Evolutionary conservation across 2,113 vertebrate species (phyloP), one percentile per base, ranked within the genome.

Genomic region (Ginglymostoma cirratum): DNA sequence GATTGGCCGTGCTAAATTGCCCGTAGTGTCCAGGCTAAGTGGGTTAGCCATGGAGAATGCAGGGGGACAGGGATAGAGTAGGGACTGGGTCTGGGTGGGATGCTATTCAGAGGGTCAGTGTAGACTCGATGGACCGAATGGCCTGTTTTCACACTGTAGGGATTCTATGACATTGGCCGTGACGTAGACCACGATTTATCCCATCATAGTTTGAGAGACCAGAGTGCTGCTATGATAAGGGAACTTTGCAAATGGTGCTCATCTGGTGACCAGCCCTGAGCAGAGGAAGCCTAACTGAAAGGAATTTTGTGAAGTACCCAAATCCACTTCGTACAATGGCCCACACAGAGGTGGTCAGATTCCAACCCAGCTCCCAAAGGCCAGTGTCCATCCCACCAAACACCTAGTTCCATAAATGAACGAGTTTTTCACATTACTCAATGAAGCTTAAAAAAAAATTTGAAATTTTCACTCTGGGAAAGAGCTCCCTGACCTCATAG

Each of bases 401-500:
- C 80, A 83, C 3, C 38, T 42, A 48, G 45, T 52, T 52, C 45
- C 45, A 87, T 52, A 52, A 87, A 30, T 10, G 1, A 3, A 87
- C 12, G 1, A 30, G 30, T 30, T 27, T 48, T 45, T 42, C 1
- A 23, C 1, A 48, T 87, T 52, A 55, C 15, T 34, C 34, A 61
- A 61, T 61, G 48, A 61, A 38, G 34, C 27, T 65, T 12, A 90
- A 70, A 38, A 17, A 17, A 10, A 0, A 23, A 14, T 52, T 10
- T 7, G 10, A 61, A 61, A 61, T 67, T 30, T 42, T 94, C 45
- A 27, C 6, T 8, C 24, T 69, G 27, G 8, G 8, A 45, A 45
- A 95, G 65, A 19, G 70, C 96, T 24, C 61, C 38, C 76, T 21
- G 94, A 99, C 99, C 99, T 99, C 99, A 89, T 99, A 99, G 96